Conservation (phyloP, 2,797 vertebrate genomes). For the Cetoscarus ocellatus region DNA sequence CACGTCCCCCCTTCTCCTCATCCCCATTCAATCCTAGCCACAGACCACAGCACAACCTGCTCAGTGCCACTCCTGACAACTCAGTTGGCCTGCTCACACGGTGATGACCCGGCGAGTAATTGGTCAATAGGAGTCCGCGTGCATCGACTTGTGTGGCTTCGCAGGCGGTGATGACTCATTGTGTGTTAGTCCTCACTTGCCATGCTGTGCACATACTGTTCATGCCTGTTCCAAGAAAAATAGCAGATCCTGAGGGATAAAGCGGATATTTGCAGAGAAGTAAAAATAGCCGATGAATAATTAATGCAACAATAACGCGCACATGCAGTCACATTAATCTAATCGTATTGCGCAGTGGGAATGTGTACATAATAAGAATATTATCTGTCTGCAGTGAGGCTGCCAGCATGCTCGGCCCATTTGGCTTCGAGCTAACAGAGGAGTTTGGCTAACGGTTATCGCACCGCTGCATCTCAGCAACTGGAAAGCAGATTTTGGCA, state of each 20-base stretch:
- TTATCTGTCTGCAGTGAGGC: slow-evolving; percentile 59
- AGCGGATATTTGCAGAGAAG: slow-evolving; percentile 47
- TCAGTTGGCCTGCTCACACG: slow-evolving; percentile 56
- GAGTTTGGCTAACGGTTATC: slow-evolving; percentile 67
- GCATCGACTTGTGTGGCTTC: slow-evolving; percentile 54
- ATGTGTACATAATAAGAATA: slow-evolving; percentile 71
- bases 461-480: slow-evolving; percentile 57
- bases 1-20: not conserved
- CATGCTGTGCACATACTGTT: slow-evolving; percentile 28
- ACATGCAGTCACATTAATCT: slow-evolving; percentile 64
- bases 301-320: slow-evolving; percentile 66
- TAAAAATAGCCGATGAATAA: slow-evolving; percentile 69
- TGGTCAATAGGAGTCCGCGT: slow-evolving; percentile 62
- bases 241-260: slow-evolving; percentile 37
- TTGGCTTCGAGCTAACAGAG: slow-evolving; percentile 61
- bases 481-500: slow-evolving; percentile 52
- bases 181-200: slow-evolving; percentile 29
- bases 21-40: slow-evolving; percentile 31
- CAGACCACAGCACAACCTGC: slow-evolving; percentile 20
- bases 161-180: slow-evolving; percentile 46
- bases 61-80: slow-evolving; percentile 58
- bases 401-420: slow-evolving; percentile 66
- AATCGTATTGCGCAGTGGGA: slow-evolving; percentile 59
- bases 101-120: slow-evolving; percentile 59
- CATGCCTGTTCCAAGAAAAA: slow-evolving; percentile 21